Evolutionary conservation across 1,140 invertebrate species (phyloP).

Genomic region (Zaprionus africanus): DNA sequence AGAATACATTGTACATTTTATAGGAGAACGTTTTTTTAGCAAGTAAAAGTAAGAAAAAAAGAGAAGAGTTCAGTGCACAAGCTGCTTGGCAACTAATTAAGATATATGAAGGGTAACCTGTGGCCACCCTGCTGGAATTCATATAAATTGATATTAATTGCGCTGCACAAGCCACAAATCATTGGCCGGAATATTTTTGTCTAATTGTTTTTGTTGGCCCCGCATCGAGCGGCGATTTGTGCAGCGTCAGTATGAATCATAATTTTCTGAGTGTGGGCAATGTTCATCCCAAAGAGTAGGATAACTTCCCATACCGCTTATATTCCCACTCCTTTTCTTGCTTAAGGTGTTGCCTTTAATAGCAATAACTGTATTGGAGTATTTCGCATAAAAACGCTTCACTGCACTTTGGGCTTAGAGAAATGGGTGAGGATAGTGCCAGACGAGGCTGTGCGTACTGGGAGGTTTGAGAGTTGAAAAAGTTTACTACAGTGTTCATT

Average conservation of each 20-base stretch:
- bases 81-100: conserved; percentile 61
- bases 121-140: conserved; percentile 57
- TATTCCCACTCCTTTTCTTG: too few relatives aligned
- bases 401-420: not conserved
- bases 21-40: conserved; percentile 33
- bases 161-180: conserved; percentile 49
- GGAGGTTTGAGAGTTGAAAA: too few relatives aligned
- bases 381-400: not conserved
- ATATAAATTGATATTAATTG: conserved; percentile 80
- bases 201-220: conserved; percentile 71
- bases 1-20: conserved; percentile 69
- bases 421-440: not conserved
- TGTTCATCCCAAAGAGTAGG: too few relatives aligned
- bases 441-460: not conserved
- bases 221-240: conserved; percentile 39
- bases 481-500: too few relatives aligned
- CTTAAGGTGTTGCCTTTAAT: conserved; percentile 61
- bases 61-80: not conserved
- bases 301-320: too few relatives aligned
- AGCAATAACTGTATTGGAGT: conserved; percentile 40
- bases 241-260: conserved; percentile 62
- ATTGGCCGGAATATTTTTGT: conserved; percentile 34
- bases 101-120: conserved; percentile 66
- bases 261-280: conserved; percentile 1
- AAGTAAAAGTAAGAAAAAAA: not conserved